Percentiles rank a stretch among this genome's conserved stretches.
These are phyloP conservation scores for Ochotona curzoniae DNA, from an alignment of 2,113 vertebrate genomes.

Conservation along the genomic window DNA sequence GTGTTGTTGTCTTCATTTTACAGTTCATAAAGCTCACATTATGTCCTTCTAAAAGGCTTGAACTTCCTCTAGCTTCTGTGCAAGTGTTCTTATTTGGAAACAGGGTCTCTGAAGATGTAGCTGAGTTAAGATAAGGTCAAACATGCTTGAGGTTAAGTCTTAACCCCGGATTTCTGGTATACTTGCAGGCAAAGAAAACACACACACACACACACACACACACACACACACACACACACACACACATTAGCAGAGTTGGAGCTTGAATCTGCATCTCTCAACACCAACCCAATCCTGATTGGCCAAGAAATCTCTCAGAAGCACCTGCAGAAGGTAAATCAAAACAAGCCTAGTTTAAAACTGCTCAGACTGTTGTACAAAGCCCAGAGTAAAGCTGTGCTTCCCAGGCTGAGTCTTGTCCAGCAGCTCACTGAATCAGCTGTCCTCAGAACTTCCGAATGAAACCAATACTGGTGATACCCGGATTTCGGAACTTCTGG, in stretches of 20 bases:
- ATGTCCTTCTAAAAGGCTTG: neutral
- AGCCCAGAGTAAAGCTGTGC: neutral
- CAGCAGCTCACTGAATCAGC: accelerated
- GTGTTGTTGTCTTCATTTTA: neutral
- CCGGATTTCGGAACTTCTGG: neutral
- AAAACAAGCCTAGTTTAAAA: neutral
- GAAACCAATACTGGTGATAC: neutral
- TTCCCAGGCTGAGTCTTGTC: neutral
- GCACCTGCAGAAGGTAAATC: neutral
- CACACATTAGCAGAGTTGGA: neutral
- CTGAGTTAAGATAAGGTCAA: neutral
- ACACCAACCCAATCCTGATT: neutral
- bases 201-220: neutral
- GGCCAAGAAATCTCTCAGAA: neutral
- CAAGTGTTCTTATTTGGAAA: neutral
- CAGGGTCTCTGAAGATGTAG: neutral
- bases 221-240: neutral
- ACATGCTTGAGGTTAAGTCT: neutral
- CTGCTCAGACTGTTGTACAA: neutral
- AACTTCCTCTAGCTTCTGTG: neutral
- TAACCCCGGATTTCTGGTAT: neutral
- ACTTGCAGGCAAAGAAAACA: neutral
- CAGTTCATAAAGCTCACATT: neutral
- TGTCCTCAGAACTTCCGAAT: neutral
- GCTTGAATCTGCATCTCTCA: neutral